Evolutionary conservation across 2,797 vertebrate species (phyloP), one percentile per base, ranked within the genome.

Genomic region (Pseudomugil tenellus): DNA sequence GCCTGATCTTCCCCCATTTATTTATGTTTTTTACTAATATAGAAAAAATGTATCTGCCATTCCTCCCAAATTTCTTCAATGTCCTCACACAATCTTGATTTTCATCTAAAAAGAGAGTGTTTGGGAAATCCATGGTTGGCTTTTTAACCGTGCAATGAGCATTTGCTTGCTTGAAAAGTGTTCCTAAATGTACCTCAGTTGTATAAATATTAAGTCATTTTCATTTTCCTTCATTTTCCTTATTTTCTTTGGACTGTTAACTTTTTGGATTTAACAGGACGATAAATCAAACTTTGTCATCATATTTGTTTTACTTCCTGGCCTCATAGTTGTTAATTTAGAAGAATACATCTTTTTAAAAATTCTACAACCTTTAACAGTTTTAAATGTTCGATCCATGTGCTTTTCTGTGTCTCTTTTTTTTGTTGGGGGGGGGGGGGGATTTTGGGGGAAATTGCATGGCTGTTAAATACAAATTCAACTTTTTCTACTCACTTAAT

Each of bases 1-100:
- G 51, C 72, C 58, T 54, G 41, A 69, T 23, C 29, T 58, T 46
- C 55, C 28, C 61, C 25, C 56, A 66, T 58, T 67, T 54, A 78
- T 74, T 46, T 46, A 48, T 46, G 68, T 16, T 28, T 70, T 64
- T 68, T 17, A 52, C 32, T 49, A n/a, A n/a, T n/a, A n/a, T n/a
- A n/a, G n/a, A n/a, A n/a, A n/a, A n/a, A n/a, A n/a, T n/a, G n/a
- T n/a, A n/a, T n/a, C n/a, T n/a, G n/a, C n/a, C n/a, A n/a, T n/a
- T n/a, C n/a, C n/a, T n/a, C n/a, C n/a, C n/a, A n/a, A n/a, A n/a
- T n/a, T n/a, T n/a, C n/a, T n/a, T n/a, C n/a, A n/a, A n/a, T n/a
- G n/a, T n/a, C n/a, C n/a, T n/a, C n/a, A n/a, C n/a, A n/a, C n/a
- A n/a, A n/a, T n/a, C n/a, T n/a, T n/a, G n/a, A n/a, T n/a, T n/a